phyloP scores from a whole-genome alignment of 2,888 invertebrate genomes.

The Scaptomyza tumidula region DNA sequence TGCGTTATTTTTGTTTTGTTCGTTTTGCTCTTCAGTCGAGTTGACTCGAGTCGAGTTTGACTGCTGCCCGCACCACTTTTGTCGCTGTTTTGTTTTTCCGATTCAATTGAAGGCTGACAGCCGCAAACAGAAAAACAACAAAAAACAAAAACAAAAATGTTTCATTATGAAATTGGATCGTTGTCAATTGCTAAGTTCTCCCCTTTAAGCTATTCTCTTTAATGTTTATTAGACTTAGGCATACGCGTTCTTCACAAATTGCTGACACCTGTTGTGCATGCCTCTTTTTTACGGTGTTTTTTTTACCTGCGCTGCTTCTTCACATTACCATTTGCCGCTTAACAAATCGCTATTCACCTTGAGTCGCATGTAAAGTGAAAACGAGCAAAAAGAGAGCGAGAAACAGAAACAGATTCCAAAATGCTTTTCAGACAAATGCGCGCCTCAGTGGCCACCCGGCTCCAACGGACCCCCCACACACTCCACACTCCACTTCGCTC shows the following conservation, averaged over 20 bases:
- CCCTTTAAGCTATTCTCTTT: constrained; percentile 8
- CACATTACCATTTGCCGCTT: constrained; percentile 44
- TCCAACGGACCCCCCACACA: constrained; percentile 9
- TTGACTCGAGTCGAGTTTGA: constrained; percentile 24
- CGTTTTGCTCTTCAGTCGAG: constrained; percentile 23
- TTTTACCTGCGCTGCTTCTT: constrained; percentile 19
- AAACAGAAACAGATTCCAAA: constrained; percentile 50
- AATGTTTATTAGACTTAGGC: constrained; percentile 23
- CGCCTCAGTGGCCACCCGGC: constrained; percentile 60
- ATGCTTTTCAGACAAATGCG: constrained; percentile 43
- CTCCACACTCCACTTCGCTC: neutral
- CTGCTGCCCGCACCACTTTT: constrained; percentile 34
- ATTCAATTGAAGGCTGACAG: constrained; percentile 76
- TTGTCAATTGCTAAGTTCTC: constrained; percentile 75
- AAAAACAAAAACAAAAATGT: constrained; percentile 52
- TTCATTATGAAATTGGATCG: constrained; percentile 84
- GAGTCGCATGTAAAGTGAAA: constrained; percentile 46
- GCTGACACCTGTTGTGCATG: constrained; percentile 55
- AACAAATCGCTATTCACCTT: constrained; percentile 64
- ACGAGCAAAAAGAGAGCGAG: constrained; percentile 16
- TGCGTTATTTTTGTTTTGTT: constrained; percentile 51
- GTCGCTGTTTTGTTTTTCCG: constrained; percentile 63
- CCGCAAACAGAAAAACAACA: constrained; percentile 45
- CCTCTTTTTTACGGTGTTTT: constrained; percentile 9
- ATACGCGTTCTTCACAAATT: constrained; percentile 26